phyloP scores from a whole-genome alignment of 2,113 vertebrate species.

The Macroglossus sobrinus region DNA sequence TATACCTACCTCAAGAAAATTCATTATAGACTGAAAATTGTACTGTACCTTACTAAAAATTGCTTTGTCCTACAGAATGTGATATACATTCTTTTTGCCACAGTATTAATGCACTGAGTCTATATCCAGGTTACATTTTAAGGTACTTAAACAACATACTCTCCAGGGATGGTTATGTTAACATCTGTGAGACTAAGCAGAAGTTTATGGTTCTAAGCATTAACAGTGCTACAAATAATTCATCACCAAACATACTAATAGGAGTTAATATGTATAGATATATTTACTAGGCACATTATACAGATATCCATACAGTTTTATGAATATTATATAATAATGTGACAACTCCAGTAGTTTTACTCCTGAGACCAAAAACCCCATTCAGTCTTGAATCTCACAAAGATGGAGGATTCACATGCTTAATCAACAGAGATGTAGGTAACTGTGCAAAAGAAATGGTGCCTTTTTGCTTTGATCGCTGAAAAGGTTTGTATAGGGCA shows the following conservation, averaged over 20 bases:
- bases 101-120: neutral
- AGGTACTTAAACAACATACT: neutral
- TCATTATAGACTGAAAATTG: neutral
- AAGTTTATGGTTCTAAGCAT: neutral
- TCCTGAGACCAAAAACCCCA: neutral
- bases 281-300: neutral
- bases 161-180: neutral
- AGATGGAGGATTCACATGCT: neutral
- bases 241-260: neutral
- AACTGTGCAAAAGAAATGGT: neutral
- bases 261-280: too few relatives aligned
- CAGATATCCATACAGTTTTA: neutral
- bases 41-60: neutral
- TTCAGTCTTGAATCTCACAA: neutral
- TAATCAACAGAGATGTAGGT: neutral
- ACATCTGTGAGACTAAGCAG: neutral
- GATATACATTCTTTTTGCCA: neutral
- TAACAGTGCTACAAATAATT: neutral
- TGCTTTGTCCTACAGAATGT: neutral
- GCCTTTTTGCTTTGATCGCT: neutral
- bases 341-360: neutral
- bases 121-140: neutral
- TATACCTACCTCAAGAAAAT: neutral
- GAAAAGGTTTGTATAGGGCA: neutral
- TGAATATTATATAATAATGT: neutral